phyloP scores from a whole-genome alignment of 2,888 invertebrate species.

The Drepanosiphum platanoidis region DNA sequence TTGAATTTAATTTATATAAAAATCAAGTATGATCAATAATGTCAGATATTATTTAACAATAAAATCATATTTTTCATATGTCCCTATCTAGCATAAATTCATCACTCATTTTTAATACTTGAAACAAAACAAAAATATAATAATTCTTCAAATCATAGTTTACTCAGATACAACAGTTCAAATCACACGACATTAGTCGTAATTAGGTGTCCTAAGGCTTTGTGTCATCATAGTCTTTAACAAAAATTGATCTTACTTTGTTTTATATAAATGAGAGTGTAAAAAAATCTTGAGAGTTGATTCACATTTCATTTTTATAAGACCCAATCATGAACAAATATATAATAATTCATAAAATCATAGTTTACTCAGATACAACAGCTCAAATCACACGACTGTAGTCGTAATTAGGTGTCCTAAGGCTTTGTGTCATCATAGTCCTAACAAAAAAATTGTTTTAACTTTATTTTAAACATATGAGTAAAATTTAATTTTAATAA shows the following conservation, averaged over 20 bases:
- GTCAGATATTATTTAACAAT: neutral
- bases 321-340: too few relatives aligned
- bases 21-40: neutral
- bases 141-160: too few relatives aligned
- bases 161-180: slow-evolving; percentile 10
- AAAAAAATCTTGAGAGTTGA: too few relatives aligned
- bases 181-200: slow-evolving; percentile 41
- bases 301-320: too few relatives aligned
- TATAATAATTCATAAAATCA: too few relatives aligned
- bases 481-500: neutral
- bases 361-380: neutral
- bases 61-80: slow-evolving; percentile 35
- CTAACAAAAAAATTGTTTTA: too few relatives aligned
- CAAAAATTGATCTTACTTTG: too few relatives aligned
- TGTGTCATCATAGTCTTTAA: slow-evolving; percentile 26
- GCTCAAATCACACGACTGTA: slow-evolving; percentile 9
- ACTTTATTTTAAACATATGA: too few relatives aligned
- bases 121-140: neutral
- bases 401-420: slow-evolving; percentile 55
- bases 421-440: slow-evolving; percentile 27
- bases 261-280: too few relatives aligned
- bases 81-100: slow-evolving; percentile 19
- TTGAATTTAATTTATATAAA: too few relatives aligned
- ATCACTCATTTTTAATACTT: slow-evolving; percentile 7
- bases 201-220: slow-evolving; percentile 42